Evolutionary conservation across 2,797 vertebrate genomes (phyloP), one percentile per base, ranked within the genome.

Genomic region (Gymnoscopelus microlampas): DNA sequence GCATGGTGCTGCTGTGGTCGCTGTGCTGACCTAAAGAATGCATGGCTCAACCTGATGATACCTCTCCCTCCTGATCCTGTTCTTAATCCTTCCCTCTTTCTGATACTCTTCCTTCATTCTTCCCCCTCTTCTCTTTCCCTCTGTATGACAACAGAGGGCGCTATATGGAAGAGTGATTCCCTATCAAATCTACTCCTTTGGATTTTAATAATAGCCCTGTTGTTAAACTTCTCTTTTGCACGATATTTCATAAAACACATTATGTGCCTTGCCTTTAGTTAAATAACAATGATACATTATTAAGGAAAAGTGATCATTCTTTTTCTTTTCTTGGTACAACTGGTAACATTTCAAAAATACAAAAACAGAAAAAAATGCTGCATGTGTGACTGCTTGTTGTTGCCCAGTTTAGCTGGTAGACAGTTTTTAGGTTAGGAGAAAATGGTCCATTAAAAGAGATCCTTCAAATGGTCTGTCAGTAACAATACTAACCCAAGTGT

Each of bases 201-300:
- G 61, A 84, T 84, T 88, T 89, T 77, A 83, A 87, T 79, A 85
- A 76, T 73, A 78, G 73, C 81, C 76, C 79, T 85, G 73, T 85
- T 89, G 76, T 85, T 90, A 75, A 87, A 84, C 82, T 87, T 94
- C 89, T 94, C 92, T 92, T 98, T 97, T 99, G 96, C 96, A 98
- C 96, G 96, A 93, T 92, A 91, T 94, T 96, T 96, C 95, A 91
- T 95, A 88, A 94, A 96, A 94, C 96, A 97, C 96, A 95, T 95
- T 94, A 97, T 95, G 97, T 99, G 97, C 97, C 97, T 99, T 98
- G 96, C 95, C 93, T 96, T 95, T 93, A 91, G 94, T 93, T 94
- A 93, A 92, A 85, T 89, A 94, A 95, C 90, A 94, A 93, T 92
- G 94, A 93, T 84, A 84, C 77, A 73, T 87, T 73, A 84, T 80